Base-by-base conservation (phyloP, 1,140 invertebrate genomes). In the Archegozetes longisetosus region DNA sequence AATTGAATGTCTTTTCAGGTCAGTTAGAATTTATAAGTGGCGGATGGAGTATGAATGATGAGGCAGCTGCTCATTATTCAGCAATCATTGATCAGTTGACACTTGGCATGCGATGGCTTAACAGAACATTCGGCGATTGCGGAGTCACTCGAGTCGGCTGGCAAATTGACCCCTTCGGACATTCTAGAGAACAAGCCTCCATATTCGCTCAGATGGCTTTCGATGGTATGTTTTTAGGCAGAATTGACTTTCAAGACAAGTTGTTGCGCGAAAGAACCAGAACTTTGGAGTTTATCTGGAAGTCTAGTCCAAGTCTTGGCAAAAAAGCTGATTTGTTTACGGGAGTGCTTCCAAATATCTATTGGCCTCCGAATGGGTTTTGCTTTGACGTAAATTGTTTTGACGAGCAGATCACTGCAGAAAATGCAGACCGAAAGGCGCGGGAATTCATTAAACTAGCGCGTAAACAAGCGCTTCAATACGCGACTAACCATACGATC, bases 11-110 rank as follows among this genome's bases (percentile, higher is more conserved):
- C n/a, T 24, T 80, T 1, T 65, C 73, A 24, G 88, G 89, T 20
- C 80, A 88, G 49, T 75, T 98, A 23, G 93, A 98, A 72, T 88
- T 98, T 64, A 86, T 88, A 0, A 93, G 89, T 0, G 93, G 92
- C 2, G 93, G 92, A 26, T 98, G 92, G 92, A 91, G 96, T 0
- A 97, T 97, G 92, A 90, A 87, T 0, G 94, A 98, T 68, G 94
- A 98, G 75, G 93, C 93, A 0, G 92, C 86, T 60, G 82, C 88
- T 0, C 88, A 95, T 70, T 80, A 95, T 54, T 94, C 86, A 68
- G 83, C 89, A 20, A 89, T 97, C 79, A 73, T 98, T 40, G 90
- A 97, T 65, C 93, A 98, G 71, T 79, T 97, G n/a, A 86, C 96
- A 63, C 91, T 96, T 79, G 90, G 88, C 64, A 88, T 93, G 67